phyloP scores from a whole-genome alignment of 2,797 vertebrate genomes.

The Anguilla anguilla region DNA sequence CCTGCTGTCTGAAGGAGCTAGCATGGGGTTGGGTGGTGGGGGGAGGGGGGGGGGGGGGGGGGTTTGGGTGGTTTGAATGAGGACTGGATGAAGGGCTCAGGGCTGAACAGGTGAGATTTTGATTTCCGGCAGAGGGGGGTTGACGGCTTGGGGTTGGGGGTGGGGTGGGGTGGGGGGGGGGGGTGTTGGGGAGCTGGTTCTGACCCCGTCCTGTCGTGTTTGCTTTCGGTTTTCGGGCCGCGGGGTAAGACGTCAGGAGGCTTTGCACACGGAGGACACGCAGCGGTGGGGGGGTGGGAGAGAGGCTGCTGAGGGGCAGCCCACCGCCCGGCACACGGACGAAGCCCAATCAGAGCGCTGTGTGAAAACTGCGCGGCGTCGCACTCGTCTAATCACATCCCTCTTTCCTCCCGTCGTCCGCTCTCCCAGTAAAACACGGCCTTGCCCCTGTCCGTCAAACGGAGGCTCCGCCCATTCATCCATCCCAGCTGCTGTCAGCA shows the following conservation, averaged over 20 bases:
- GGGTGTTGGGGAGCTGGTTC: background rate
- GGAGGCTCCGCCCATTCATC: too few species aligned
- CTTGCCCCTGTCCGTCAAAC: too few species aligned
- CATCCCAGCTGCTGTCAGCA: too few species aligned
- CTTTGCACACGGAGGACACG: background rate
- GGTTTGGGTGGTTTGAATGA: too few species aligned
- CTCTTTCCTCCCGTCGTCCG: background rate
- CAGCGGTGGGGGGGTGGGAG: too few species aligned
- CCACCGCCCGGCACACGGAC: background rate
- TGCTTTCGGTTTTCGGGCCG: background rate
- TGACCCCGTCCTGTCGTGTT: background rate
- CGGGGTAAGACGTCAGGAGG: background rate
- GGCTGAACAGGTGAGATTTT: too few species aligned
- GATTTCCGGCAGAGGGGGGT: too few species aligned
- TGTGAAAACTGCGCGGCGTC: background rate
- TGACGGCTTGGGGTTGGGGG: background rate
- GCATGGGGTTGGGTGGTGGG: too few species aligned
- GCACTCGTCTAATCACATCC: background rate
- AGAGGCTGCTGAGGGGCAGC: background rate
- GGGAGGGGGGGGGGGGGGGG: too few species aligned
- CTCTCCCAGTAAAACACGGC: background rate
- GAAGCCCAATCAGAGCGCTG: background rate
- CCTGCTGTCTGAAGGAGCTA: too few species aligned
- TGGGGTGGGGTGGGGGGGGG: background rate
- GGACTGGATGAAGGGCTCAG: too few species aligned